These are phyloP conservation scores for Boulengerochromis microlepis DNA, from an alignment of 2,113 vertebrate genomes.

Conservation along the genomic window DNA sequence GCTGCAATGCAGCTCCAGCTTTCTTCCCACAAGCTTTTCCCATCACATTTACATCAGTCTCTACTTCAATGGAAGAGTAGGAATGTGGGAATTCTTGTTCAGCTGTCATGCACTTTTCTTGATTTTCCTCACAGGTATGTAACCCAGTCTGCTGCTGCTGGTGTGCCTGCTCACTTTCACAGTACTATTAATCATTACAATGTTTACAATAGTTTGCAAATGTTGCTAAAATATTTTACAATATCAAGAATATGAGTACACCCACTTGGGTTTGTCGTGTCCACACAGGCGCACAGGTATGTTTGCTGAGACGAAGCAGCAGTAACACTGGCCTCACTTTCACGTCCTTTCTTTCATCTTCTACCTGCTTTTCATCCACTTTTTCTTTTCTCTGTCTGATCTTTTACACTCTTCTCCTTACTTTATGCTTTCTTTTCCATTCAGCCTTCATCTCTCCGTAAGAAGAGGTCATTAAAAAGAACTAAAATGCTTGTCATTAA, in stretches of 20 bases:
- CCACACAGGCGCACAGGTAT: not conserved
- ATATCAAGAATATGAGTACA: not conserved
- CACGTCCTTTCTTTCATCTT: not conserved
- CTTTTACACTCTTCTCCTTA: not conserved
- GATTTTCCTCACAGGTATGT: not conserved
- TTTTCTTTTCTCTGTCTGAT: not conserved
- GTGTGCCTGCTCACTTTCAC: not conserved
- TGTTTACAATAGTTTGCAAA: not conserved
- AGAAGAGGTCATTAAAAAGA: not conserved
- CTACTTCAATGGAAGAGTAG: not conserved
- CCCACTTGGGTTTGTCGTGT: not conserved
- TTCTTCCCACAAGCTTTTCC: not conserved
- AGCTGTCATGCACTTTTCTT: not conserved
- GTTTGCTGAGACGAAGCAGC: not conserved
- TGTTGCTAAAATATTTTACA: not conserved
- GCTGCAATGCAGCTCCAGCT: not conserved
- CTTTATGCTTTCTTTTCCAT: not conserved
- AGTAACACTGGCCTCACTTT: not conserved
- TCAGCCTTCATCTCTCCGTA: not conserved
- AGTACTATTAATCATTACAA: not conserved
- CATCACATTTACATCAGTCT: not conserved
- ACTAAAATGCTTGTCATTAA: not conserved
- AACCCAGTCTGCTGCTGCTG: not conserved
- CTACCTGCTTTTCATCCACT: not conserved
- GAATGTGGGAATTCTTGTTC: not conserved